These are phyloP conservation scores for Cistogaster globosa DNA, from an alignment of 2,888 invertebrate species.

Conservation along the genomic window DNA sequence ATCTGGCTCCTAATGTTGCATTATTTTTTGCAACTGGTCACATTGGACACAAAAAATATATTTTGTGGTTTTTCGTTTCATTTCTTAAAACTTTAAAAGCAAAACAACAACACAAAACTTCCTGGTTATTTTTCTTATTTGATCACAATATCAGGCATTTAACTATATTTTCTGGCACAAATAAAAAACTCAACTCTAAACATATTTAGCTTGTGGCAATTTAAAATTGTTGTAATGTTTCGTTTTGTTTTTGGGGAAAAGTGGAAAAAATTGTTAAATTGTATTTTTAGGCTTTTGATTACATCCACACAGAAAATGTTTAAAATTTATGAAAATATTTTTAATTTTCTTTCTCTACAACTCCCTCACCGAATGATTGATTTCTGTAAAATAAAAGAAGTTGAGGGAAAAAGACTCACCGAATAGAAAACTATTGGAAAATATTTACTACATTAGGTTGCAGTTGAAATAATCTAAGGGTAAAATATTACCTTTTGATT, in stretches of 20 bases:
- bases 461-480: too few species aligned
- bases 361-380: constrained; percentile 1
- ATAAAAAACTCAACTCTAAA: constrained; percentile 13
- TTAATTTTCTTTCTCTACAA: not conserved
- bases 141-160: constrained; percentile 55
- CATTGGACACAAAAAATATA: constrained; percentile 32
- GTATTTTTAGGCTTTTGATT: constrained; percentile 13
- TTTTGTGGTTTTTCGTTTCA: constrained; percentile 41
- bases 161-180: constrained; percentile 20
- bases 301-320: constrained; percentile 31
- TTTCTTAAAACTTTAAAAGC: constrained; percentile 11
- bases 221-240: constrained; percentile 58
- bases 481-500: too few species aligned
- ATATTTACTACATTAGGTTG: too few species aligned
- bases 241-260: constrained; percentile 23
- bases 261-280: constrained; percentile 20
- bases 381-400: not conserved
- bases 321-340: constrained; percentile 52
- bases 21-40: constrained; percentile 42
- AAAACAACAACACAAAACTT: constrained; percentile 69
- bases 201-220: constrained; percentile 64
- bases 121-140: constrained; percentile 73
- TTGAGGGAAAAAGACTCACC: not conserved
- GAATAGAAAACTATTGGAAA: too few species aligned
- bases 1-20: constrained; percentile 42